Percentiles rank a stretch among this genome's conserved stretches.
Evolutionary conservation across 2,888 invertebrate species (phyloP).

Genomic region (Hemistola chrysoprasaria): DNA sequence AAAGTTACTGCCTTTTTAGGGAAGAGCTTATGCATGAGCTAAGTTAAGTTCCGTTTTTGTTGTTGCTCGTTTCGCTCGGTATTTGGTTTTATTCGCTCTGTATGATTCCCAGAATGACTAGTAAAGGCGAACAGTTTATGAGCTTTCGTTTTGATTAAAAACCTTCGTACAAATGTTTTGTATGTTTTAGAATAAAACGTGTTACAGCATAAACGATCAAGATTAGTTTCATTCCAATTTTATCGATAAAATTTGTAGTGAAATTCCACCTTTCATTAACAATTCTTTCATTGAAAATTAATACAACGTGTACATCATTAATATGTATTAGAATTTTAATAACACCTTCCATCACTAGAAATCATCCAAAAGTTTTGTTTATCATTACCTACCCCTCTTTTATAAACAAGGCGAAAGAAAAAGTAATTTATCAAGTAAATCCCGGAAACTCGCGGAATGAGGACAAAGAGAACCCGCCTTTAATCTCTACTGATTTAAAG

Average conservation of each 20-base stretch:
- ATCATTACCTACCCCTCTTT: conserved; percentile 18
- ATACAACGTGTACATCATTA: too few relatives aligned
- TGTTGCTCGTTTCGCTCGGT: conserved; percentile 12
- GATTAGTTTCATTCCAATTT: too few relatives aligned
- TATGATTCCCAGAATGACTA: conserved; percentile 14
- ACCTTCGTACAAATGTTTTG: not conserved
- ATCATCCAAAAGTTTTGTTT: conserved; percentile 11
- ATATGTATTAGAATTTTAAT: conserved; percentile 10
- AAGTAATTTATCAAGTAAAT: conserved; percentile 80
- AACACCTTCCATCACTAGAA: conserved; percentile 15
- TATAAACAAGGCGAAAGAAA: conserved; percentile 66
- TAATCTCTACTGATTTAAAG: conserved; percentile 50
- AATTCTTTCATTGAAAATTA: too few relatives aligned
- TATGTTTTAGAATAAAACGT: too few relatives aligned
- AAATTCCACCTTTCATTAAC: too few relatives aligned
- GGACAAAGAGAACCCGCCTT: conserved; percentile 24
- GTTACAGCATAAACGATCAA: too few relatives aligned
- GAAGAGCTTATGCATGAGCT: conserved; percentile 23
- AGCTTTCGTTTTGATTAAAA: conserved; percentile 24
- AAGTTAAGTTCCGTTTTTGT: conserved; percentile 16
- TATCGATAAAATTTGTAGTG: too few relatives aligned
- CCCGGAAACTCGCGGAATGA: conserved; percentile 32
- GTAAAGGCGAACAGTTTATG: conserved; percentile 17
- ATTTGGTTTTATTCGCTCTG: conserved; percentile 15
- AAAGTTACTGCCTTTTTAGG: conserved; percentile 31